Base-by-base conservation (phyloP, 2,113 vertebrate genomes). In the Setophaga kirtlandii region DNA sequence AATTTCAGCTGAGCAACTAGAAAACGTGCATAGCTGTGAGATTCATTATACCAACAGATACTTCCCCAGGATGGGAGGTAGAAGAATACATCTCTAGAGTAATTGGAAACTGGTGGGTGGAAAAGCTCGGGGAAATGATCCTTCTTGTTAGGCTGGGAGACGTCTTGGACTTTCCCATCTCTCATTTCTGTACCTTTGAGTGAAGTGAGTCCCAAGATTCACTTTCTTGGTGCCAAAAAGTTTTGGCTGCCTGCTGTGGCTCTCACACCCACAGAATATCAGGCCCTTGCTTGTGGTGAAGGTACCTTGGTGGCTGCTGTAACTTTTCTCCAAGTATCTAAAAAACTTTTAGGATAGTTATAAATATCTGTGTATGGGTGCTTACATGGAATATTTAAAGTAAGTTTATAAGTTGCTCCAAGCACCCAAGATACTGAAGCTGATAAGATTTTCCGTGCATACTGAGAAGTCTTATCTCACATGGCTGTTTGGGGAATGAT, bases 251-350 rank as follows among this genome's bases (percentile, higher is more conserved):
- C 49, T 84, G 78, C n/a, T 91, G 33, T 74, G 42, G 10, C 73
- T 96, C 87, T 91, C 74, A 89, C 62, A 91, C 74, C 53, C 81
- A 82, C 70, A 58, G 53, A 64, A 75, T 62, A 87, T 70, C 52
- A 68, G 28, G 37, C 22, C 77, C 15, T 80, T 82, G 37, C 2
- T 1, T 68, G 35, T 60, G 39, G 22, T 68, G 60, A 83, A 59
- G 60, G 24, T 52, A 63, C 46, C 39, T 67, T 59, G 42, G 50
- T 89, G 76, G 27, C 41, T 87, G 52, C 30, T 87, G 82, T 63
- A 71, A 59, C 27, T 85, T 71, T 85, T 69, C 33, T 53, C 16
- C 17, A 33, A 52, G 33, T 63, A 46, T 83, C 83, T 77, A 2
- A 9, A 77, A 75, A 89, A 12, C 15, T 56, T 86, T 24, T 53